Evolutionary conservation across 2,797 vertebrate species (phyloP).

Genomic region (Tiaroga cobitis): DNA sequence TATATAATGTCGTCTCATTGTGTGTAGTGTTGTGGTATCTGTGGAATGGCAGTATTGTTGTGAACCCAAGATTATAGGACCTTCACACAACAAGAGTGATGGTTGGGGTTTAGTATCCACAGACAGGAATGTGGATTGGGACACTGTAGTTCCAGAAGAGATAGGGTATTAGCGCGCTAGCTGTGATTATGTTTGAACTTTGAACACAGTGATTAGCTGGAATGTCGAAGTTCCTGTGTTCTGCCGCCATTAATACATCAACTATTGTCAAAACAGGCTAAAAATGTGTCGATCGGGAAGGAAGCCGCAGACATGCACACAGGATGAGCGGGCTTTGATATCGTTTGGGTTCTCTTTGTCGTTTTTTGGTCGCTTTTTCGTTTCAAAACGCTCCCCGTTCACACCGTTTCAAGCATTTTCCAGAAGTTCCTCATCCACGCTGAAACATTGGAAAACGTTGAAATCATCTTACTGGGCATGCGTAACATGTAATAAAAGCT

Average conservation of each 20-base stretch:
- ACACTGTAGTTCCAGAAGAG: conserved; percentile 78
- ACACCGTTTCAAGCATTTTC: not conserved
- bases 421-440: not conserved
- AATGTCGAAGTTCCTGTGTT: conserved; percentile 74
- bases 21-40: conserved; percentile 43
- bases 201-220: conserved; percentile 78
- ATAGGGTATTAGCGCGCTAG: conserved; percentile 69
- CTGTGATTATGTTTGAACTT: conserved; percentile 78
- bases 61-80: conserved; percentile 63
- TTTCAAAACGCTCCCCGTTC: not conserved
- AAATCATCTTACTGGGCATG: not conserved
- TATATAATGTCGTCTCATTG: conserved; percentile 35
- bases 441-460: not conserved
- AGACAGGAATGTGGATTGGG: conserved; percentile 80
- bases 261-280: conserved; percentile 64
- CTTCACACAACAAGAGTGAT: conserved; percentile 55
- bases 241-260: conserved; percentile 69
- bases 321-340: conserved; percentile 36
- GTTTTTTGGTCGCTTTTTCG: not conserved
- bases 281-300: conserved; percentile 45
- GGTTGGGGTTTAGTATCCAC: conserved; percentile 75
- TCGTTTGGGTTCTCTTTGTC: conserved; percentile 7
- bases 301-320: conserved; percentile 32
- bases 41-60: conserved; percentile 55
- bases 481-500: not conserved